phyloP scores from a whole-genome alignment of 2,113 vertebrate genomes.

The Dryoscopus gambensis region DNA sequence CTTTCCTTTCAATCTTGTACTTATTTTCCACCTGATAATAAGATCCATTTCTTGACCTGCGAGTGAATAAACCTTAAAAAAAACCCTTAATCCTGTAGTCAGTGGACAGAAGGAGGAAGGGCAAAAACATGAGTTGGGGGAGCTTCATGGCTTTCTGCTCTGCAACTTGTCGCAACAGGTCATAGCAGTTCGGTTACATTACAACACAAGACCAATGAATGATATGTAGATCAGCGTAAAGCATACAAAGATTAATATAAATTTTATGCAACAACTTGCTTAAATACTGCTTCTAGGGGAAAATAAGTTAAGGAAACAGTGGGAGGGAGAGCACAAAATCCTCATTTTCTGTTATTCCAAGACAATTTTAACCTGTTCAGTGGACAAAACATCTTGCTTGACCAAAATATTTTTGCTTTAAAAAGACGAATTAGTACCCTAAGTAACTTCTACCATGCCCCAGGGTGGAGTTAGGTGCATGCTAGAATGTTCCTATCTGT shows the following conservation, averaged over 20 bases:
- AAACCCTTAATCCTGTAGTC: background rate
- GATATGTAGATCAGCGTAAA: background rate
- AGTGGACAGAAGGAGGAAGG: background rate
- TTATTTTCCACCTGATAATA: background rate
- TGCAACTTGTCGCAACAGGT: background rate
- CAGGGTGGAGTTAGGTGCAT: background rate
- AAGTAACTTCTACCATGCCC: conserved; percentile 7
- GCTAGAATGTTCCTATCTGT: conserved; percentile 2
- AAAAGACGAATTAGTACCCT: background rate
- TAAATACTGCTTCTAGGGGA: background rate
- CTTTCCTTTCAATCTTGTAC: background rate
- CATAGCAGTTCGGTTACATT: background rate
- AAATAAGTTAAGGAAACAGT: background rate
- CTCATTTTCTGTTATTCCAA: background rate
- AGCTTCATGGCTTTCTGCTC: background rate
- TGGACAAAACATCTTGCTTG: background rate
- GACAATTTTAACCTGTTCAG: background rate
- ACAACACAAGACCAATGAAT: background rate
- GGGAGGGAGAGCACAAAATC: background rate
- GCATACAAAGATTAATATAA: background rate
- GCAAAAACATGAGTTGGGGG: background rate
- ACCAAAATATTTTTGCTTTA: background rate
- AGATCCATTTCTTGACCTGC: background rate
- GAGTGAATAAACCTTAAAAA: conserved; percentile 14
- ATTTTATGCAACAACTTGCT: background rate